Evolutionary conservation across 2,113 vertebrate species (phyloP).

Genomic region (Callochromis pleurospilus): DNA sequence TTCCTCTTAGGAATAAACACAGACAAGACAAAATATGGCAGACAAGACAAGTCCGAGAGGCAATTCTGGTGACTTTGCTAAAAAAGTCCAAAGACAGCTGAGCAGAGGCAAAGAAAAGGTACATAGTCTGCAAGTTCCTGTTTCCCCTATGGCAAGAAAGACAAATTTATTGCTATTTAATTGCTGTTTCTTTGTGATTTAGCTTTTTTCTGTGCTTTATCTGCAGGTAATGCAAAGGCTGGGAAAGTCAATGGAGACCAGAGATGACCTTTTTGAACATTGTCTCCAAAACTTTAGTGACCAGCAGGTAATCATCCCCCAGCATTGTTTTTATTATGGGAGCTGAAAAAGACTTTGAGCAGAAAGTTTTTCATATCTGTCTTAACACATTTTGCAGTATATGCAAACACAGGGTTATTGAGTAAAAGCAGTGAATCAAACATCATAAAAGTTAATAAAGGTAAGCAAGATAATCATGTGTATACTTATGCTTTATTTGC

Average conservation of each 20-base stretch:
- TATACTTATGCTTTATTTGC: slow-evolving; percentile 14
- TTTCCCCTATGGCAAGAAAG: background rate
- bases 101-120: slow-evolving; percentile 94
- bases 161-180: background rate
- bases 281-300: slow-evolving; percentile 75
- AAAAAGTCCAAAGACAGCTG: slow-evolving; percentile 83
- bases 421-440: background rate
- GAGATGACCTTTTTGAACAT: slow-evolving; percentile 85
- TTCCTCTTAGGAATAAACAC: background rate
- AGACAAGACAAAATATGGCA: slow-evolving; percentile 70
- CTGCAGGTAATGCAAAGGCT: slow-evolving; percentile 87
- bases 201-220: background rate
- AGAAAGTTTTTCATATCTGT: background rate
- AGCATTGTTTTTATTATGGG: background rate
- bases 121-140: background rate
- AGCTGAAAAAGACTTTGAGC: background rate
- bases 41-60: slow-evolving; percentile 73
- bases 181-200: background rate
- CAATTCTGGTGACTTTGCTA: slow-evolving; percentile 78
- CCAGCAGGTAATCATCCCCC: slow-evolving; percentile 80
- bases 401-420: background rate
- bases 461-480: background rate
- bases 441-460: background rate
- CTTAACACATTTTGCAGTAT: background rate
- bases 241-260: slow-evolving; percentile 86